Base-by-base conservation (phyloP, 2,888 invertebrate genomes). In the Camptogramma bilineatum region DNA sequence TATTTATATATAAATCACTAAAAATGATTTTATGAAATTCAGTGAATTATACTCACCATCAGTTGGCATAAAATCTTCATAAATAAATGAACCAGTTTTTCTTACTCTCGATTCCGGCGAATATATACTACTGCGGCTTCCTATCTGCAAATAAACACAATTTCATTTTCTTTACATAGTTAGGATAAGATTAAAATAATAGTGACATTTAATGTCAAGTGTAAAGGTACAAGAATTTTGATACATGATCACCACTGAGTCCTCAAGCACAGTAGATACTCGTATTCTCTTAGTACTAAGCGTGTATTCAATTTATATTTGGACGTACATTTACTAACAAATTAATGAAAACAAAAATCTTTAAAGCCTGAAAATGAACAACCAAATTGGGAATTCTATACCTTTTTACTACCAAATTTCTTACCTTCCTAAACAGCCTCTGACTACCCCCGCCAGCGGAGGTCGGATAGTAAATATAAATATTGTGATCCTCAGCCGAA, bases 1-100 rank as follows among this genome's bases (percentile, higher is more conserved):
- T n/a, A n/a, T n/a, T n/a, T n/a, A n/a, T n/a, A n/a, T n/a, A n/a
- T n/a, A n/a, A n/a, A n/a, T n/a, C n/a, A n/a, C n/a, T n/a, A n/a
- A n/a, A n/a, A n/a, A n/a, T n/a, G n/a, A n/a, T n/a, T n/a, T n/a
- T n/a, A n/a, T n/a, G n/a, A n/a, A n/a, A n/a, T n/a, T n/a, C n/a
- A n/a, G n/a, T n/a, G n/a, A n/a, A n/a, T n/a, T 3, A 39, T 39
- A 13, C 94, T 94, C 94, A 92, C 99, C 99, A 94, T 99, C 99
- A 42, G 99, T 99, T 5, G 99, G 99, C 99, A 99, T 99, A 90
- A 99, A 99, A 90, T 99, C 99, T 94, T 99, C 99, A 87, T 99
- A 99, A 84, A 99, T 99, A 90, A 98, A 99, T 10, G 99, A 99
- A 50, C 99, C 99, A 53, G 98, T 98, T 91, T 98, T 99, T 60